Evolutionary conservation across 2,113 vertebrate genomes (phyloP).

Genomic region (Odontophorus gujanensis): DNA sequence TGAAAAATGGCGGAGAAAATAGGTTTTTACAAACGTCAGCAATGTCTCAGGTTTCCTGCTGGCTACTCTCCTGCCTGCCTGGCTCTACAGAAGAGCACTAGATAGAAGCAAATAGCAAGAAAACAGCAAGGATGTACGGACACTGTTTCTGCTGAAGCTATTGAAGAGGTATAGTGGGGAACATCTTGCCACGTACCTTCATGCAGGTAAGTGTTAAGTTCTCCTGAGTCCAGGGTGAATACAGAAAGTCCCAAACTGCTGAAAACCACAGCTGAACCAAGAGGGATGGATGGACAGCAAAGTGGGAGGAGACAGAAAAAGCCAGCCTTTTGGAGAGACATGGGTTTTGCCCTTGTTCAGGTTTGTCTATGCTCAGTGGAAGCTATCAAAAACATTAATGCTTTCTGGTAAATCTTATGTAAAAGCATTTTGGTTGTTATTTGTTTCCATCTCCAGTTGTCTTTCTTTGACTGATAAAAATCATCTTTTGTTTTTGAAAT

Average conservation of each 20-base stretch:
- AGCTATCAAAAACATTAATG: background rate
- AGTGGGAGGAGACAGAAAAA: slow-evolving; percentile 4
- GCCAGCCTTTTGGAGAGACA: background rate
- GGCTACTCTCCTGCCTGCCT: background rate
- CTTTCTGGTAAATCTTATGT: background rate
- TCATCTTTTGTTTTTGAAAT: background rate
- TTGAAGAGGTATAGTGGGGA: background rate
- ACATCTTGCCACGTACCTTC: background rate
- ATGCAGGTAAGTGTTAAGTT: background rate
- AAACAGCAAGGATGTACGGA: background rate
- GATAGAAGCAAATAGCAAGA: background rate
- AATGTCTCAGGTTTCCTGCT: background rate
- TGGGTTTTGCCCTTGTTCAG: background rate
- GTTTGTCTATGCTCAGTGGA: slow-evolving; percentile 16
- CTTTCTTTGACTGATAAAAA: background rate
- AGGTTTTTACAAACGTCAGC: slow-evolving; percentile 18
- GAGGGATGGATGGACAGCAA: background rate
- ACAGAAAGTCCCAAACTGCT: background rate
- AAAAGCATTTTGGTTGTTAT: background rate
- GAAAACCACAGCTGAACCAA: slow-evolving; percentile 19
- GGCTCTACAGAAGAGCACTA: background rate
- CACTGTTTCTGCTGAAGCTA: background rate
- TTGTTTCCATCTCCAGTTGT: background rate
- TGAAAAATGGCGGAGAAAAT: background rate
- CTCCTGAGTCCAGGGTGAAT: background rate